phyloP scores from a whole-genome alignment of 1,140 invertebrate genomes.

The Microplitis mediator region DNA sequence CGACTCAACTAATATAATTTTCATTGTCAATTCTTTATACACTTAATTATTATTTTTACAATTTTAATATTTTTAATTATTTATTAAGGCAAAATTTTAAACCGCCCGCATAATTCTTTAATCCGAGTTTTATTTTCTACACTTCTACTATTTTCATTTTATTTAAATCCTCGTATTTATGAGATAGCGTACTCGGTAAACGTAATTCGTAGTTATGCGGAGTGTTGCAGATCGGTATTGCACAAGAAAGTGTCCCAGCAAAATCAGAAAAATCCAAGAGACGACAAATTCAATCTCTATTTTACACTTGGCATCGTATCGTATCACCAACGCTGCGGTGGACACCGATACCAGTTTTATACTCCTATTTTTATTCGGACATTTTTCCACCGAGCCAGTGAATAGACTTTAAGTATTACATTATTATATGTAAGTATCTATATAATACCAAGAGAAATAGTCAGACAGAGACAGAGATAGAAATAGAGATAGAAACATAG shows the following conservation, averaged over 20 bases:
- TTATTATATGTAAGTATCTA: no score
- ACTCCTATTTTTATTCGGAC: no score
- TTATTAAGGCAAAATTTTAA: constrained; percentile 44
- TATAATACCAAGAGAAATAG: no score
- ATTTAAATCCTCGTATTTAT: not conserved
- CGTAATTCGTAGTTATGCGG: not conserved
- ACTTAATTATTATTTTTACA: not conserved
- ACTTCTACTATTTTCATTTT: not conserved
- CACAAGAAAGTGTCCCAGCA: not conserved
- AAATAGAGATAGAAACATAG: no score
- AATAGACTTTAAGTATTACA: no score
- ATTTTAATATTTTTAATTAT: constrained; percentile 30
- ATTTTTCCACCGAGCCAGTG: no score
- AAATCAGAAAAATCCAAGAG: not conserved
- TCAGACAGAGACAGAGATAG: no score
- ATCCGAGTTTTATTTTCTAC: not conserved
- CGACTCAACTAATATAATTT: not conserved
- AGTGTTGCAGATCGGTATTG: not conserved
- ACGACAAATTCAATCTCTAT: not conserved
- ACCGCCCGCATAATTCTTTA: not conserved
- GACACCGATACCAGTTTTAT: no score
- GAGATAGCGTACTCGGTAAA: no score
- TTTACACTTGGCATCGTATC: not conserved
- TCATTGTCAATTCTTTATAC: not conserved
- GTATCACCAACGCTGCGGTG: not conserved